Base-by-base conservation (phyloP, 1,140 invertebrate genomes). In the Bombus cullumanus region DNA sequence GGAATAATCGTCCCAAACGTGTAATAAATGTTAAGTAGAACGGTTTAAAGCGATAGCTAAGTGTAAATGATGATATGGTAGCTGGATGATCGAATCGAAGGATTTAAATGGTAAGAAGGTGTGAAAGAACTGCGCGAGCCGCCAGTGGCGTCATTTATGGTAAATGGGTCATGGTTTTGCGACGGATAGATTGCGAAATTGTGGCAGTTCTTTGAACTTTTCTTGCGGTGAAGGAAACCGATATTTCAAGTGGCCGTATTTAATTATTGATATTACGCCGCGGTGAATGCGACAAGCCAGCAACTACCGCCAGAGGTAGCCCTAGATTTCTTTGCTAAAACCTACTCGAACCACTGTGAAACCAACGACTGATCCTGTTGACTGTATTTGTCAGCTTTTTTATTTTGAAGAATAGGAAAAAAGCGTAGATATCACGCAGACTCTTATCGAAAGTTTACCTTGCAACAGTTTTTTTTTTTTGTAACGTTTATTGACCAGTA, bases 201-300 rank as follows among this genome's bases (percentile, higher is more conserved):
- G 83, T 80, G 77, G 83, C 77, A 85, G 83, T 85, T 85, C 83
- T 85, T 85, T 85, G 83, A 85, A 85, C 83, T 85, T 85, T 85
- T 80, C 83, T 85, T 85, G 83, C 83, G 83, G 83, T 85, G n/a
- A 85, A 59, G 83, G 76, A 85, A 85, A 85, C 83, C 68, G 83
- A 85, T 85, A 85, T 85, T 85, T 85, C 83, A 79, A 72, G 41
- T 77, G 83, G 68, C 68, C 34, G 83, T 80, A 69, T 85, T 77
- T 85, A 85, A 85, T 85, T 80, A 80, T 85, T 85, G 83, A 85
- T 85, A 85, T 85, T 85, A 80, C 83, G 76, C 57, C 83, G 83
- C 34, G 57, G 76, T 72, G 83, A 85, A 72, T 64, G 83, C 83
- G 53, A 80, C 53, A 13, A 34, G 39, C 31, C 15, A 15, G 47